phyloP scores from a whole-genome alignment of 2,113 vertebrate genomes.

The Dermatemys mawii region DNA sequence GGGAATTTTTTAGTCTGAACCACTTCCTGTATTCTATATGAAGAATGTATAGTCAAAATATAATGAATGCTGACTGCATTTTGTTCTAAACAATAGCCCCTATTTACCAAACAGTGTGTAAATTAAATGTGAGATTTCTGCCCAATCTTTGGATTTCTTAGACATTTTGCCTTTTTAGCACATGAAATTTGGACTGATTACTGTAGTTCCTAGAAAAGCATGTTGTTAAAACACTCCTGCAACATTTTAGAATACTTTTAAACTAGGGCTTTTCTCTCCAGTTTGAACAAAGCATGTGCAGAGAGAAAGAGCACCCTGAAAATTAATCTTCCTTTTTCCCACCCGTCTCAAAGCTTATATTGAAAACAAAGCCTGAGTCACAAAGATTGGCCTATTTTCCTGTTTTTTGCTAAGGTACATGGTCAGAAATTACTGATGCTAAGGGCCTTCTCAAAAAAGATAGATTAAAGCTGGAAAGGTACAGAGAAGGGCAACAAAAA shows the following conservation, averaged over 20 bases:
- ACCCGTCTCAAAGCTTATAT: background rate
- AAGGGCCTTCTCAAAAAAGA: background rate
- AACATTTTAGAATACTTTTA: background rate
- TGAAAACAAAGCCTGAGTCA: background rate
- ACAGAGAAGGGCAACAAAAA: background rate
- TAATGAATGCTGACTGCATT: slow-evolving; percentile 72
- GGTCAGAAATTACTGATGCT: background rate
- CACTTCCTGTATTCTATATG: slow-evolving; percentile 75
- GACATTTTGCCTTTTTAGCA: slow-evolving; percentile 36
- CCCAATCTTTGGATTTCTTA: slow-evolving; percentile 16
- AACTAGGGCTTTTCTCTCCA: background rate
- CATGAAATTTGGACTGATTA: slow-evolving; percentile 20
- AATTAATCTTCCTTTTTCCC: background rate
- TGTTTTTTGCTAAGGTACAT: background rate
- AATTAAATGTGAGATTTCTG: slow-evolving; percentile 58
- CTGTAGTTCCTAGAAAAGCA: slow-evolving; percentile 50
- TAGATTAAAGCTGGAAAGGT: background rate
- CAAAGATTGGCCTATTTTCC: background rate
- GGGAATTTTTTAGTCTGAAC: slow-evolving; percentile 78
- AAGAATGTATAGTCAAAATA: slow-evolving; percentile 72
- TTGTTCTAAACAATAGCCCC: slow-evolving; percentile 68
- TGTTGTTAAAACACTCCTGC: background rate
- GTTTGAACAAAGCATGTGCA: background rate
- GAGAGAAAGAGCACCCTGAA: background rate
- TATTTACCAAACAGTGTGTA: slow-evolving; percentile 71